These are phyloP conservation scores for Spilogale gracilis DNA, from an alignment of 2,113 vertebrate genomes.

Conservation along the genomic window DNA sequence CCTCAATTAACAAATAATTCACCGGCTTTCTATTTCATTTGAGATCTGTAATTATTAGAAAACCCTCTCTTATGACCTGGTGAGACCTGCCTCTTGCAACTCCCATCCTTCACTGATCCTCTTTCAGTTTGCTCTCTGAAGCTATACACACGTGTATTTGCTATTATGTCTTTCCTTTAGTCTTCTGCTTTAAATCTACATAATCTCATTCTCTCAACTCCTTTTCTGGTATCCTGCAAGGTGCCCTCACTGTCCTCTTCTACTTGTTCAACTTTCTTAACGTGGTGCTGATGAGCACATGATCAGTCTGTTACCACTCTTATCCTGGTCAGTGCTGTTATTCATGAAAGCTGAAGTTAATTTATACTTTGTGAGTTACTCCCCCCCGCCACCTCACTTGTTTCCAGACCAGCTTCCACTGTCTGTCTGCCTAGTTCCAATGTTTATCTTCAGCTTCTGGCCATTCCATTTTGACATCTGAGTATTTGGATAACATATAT, in stretches of 20 bases:
- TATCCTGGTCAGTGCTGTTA: background rate
- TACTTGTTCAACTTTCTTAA: constrained; percentile 37
- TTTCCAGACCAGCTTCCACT: background rate
- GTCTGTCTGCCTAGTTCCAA: background rate
- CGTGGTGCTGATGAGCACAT: background rate
- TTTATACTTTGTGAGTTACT: constrained; percentile 1
- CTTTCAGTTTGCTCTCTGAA: background rate
- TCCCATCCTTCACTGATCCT: background rate
- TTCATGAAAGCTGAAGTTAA: constrained; percentile 11
- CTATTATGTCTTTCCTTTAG: background rate
- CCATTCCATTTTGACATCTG: constrained; percentile 43
- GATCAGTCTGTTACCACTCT: background rate
- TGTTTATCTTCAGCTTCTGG: constrained; percentile 27
- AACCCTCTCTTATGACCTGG: background rate
- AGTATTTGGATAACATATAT: constrained; percentile 54
- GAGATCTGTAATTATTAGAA: constrained; percentile 11
- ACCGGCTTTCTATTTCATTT: background rate
- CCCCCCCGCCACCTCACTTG: background rate
- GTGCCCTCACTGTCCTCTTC: background rate
- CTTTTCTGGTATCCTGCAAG: background rate
- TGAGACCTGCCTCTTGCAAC: background rate
- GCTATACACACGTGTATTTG: background rate
- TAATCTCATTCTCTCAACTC: background rate
- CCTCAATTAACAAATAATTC: background rate
- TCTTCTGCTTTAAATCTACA: background rate